phyloP scores from a whole-genome alignment of 2,888 invertebrate species.

The Gisinianus flammeolus region DNA sequence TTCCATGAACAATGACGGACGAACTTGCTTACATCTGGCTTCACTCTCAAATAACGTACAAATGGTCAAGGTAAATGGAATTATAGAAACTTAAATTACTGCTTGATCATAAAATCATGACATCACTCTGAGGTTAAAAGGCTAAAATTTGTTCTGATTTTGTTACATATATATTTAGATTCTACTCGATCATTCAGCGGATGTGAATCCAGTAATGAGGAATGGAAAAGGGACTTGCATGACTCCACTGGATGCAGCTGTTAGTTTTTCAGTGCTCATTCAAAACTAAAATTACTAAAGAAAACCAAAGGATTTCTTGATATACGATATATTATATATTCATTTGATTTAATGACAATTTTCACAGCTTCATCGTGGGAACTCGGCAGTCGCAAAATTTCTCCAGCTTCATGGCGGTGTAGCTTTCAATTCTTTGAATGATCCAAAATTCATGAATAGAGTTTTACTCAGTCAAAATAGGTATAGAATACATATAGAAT shows the following conservation, averaged over 20 bases:
- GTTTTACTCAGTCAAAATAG: constrained; percentile 36
- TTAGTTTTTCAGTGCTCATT: too few relatives aligned
- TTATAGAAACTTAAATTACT: not conserved
- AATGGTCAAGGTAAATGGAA: constrained; percentile 75
- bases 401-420: constrained; percentile 88
- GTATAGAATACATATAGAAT: not conserved
- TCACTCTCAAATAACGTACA: constrained; percentile 92
- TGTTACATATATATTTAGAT: constrained; percentile 63
- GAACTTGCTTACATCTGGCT: constrained; percentile 91
- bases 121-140: not conserved
- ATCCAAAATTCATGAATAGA: constrained; percentile 42
- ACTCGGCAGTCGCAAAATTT: constrained; percentile 89
- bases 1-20: constrained; percentile 89
- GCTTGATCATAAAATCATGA: too few relatives aligned
- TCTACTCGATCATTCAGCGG: constrained; percentile 81
- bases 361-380: constrained; percentile 79
- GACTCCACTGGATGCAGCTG: constrained; percentile 93
- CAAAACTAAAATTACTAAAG: too few relatives aligned
- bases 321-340: too few relatives aligned
- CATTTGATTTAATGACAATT: too few relatives aligned
- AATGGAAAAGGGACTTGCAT: constrained; percentile 82
- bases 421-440: constrained; percentile 69
- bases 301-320: too few relatives aligned
- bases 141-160: not conserved
- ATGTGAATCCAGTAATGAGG: constrained; percentile 82